Base-by-base conservation (phyloP, 2,888 invertebrate species). In the Rapana venosa region DNA sequence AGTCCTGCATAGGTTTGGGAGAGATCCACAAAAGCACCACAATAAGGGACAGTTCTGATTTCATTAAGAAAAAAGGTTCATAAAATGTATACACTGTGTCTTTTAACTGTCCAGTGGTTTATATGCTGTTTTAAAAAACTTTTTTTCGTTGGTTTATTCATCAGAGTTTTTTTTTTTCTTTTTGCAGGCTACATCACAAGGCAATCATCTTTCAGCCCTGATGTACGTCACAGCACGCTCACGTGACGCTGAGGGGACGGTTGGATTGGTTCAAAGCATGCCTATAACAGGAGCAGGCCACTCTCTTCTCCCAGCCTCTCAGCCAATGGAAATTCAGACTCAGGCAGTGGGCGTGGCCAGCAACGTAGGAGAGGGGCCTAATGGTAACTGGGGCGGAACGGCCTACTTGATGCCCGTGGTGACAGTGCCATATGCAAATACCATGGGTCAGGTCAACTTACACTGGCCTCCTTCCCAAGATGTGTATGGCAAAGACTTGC, bases 381-480 rank as follows among this genome's bases (percentile, higher is more conserved):
- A 36, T 22, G 86, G 90, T 26, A n/a, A 56, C 47, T 56, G 47
- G 87, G 87, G 87, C 20, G 81, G 81, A 83, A 36, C 36, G 13
- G 36, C 32, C 81, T 92, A 91, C 88, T 90, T 88, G 90, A 91
- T 92, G 91, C 90, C 91, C 35, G 88, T 90, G 35, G 91, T 94
- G 22, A 93, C 92, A 87, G 93, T 94, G 15, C 94, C 95, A 0
- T 93, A 92, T 87, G 90, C 93, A 87, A 93, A 93, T 87, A 93
- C 91, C 88, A 92, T 93, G 66, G 91, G 93, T 26, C 93, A 93
- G 88, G 94, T 95, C 86, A 95, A 95, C 92, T 91, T 94, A 85
- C 93, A 92, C 87, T 94, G 93, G 91, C 90, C 91, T 13, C 93
- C 86, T 2, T 86, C 66, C 11, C 86, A 86, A 30, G 86, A 86